Evolutionary conservation across 2,113 vertebrate species (phyloP), one percentile per base, ranked within the genome.

Genomic region (Polyodon spathula): DNA sequence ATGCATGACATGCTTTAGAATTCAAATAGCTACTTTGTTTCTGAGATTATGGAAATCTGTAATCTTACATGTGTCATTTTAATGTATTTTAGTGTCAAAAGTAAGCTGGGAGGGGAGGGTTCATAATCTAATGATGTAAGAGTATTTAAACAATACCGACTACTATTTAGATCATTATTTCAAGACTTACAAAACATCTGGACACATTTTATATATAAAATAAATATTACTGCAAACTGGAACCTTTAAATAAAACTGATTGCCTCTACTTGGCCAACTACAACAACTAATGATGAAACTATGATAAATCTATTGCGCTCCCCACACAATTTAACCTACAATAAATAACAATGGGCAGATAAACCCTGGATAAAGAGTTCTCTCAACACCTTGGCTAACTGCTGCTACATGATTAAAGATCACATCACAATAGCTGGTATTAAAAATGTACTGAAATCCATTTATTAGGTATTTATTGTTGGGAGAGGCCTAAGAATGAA

Each of bases 161-260:
- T 12, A 8, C 46, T 50, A 14, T 50, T 50, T 50, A 10, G 1
- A n/a, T 12, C 5, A 50, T n/a, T n/a, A n/a, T n/a, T n/a, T n/a
- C n/a, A n/a, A n/a, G n/a, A n/a, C n/a, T n/a, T n/a, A n/a, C 46
- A 10, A 10, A 14, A 14, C 46, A 50, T 10, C 46, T 14, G 5
- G 46, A 8, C 46, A 14, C 10, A 10, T n/a, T 50, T 50, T 50
- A n/a, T 50, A 4, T 50, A 14, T n/a, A n/a, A n/a, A n/a, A n/a
- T n/a, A n/a, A n/a, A n/a, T 50, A 50, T n/a, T 4, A 50, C n/a
- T 14, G n/a, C 46, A 50, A 50, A 50, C 10, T 12, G n/a, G 11
- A 50, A n/a, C 46, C n/a, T 43, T 50, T n/a, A 50, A 50, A 50
- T 50, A 50, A 50, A 50, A 50, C n/a, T 8, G n/a, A 14, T 50